A percentile compares a stretch with the other conserved stretches of the same genome.
Evolutionary conservation across 2,113 vertebrate genomes (phyloP).

Genomic region (Falco punctatus): DNA sequence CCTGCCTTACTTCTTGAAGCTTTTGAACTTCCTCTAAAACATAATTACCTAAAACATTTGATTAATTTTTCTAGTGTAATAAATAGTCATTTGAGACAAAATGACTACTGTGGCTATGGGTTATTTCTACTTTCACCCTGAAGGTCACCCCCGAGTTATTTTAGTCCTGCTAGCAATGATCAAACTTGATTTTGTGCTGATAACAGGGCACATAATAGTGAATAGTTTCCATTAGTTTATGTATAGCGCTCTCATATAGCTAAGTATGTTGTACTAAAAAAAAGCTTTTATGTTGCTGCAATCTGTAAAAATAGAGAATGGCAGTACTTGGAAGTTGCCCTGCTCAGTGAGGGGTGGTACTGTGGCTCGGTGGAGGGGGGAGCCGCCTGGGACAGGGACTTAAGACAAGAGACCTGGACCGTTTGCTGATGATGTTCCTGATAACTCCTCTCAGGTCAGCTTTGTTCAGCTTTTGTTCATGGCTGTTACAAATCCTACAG

Average conservation of each 20-base stretch:
- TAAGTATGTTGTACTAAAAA: neutral
- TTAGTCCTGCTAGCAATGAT: neutral
- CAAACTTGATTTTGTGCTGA: neutral
- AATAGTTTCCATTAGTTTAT: neutral
- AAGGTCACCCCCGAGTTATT: neutral
- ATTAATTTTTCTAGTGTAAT: neutral
- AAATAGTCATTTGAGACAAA: neutral
- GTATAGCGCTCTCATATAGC: neutral
- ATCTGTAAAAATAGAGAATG: neutral
- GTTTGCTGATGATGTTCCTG: neutral
- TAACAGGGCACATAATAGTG: neutral
- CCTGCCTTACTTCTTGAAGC: neutral
- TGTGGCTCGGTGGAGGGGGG: rapidly evolving
- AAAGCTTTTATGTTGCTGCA: neutral
- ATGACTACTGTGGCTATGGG: rapidly evolving
- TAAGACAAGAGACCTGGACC: neutral
- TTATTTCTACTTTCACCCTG: neutral
- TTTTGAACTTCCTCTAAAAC: neutral
- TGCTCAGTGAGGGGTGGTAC: neutral
- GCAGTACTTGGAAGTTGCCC: too few relatives aligned
- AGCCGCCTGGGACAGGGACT: neutral
- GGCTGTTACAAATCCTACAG: neutral
- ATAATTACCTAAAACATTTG: neutral
- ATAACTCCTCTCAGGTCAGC: neutral
- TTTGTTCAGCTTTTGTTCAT: too few relatives aligned